Conservation (phyloP, 2,888 invertebrate species). For the Lymantria dispar region DNA sequence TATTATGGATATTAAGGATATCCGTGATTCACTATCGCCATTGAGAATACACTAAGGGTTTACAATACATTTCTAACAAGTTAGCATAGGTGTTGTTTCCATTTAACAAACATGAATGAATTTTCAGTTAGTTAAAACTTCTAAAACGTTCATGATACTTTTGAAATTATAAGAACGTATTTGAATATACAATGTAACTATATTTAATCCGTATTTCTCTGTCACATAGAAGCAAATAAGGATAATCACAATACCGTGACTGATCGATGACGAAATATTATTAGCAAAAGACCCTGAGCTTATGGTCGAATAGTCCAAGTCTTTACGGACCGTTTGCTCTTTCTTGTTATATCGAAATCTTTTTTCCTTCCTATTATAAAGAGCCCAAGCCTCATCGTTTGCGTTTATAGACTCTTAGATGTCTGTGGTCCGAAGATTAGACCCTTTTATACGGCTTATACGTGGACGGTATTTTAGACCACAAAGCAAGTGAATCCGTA, state of each 20-base stretch:
- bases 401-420: constrained; percentile 32
- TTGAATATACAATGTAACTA: constrained; percentile 1
- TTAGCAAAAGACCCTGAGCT: constrained; percentile 40
- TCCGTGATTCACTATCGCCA: no score
- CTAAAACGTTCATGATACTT: no score
- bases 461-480: constrained; percentile 29
- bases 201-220: constrained; percentile 4
- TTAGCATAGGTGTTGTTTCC: no score
- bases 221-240: no score
- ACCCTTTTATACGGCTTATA: constrained; percentile 32
- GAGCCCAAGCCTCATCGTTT: constrained; percentile 30
- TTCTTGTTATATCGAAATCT: constrained; percentile 53
- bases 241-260: neutral
- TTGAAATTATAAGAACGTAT: no score
- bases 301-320: constrained; percentile 47
- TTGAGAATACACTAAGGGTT: no score
- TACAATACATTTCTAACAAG: no score
- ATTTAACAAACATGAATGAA: no score
- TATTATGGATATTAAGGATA: no score
- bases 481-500: no score
- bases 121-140: no score
- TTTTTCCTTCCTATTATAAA: constrained; percentile 52
- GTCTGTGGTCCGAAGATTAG: constrained; percentile 33
- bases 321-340: constrained; percentile 42
- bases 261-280: constrained; percentile 36